Evolutionary conservation across 2,113 vertebrate genomes (phyloP), one percentile per base, ranked within the genome.

Genomic region (Paramormyrops kingsleyae): DNA sequence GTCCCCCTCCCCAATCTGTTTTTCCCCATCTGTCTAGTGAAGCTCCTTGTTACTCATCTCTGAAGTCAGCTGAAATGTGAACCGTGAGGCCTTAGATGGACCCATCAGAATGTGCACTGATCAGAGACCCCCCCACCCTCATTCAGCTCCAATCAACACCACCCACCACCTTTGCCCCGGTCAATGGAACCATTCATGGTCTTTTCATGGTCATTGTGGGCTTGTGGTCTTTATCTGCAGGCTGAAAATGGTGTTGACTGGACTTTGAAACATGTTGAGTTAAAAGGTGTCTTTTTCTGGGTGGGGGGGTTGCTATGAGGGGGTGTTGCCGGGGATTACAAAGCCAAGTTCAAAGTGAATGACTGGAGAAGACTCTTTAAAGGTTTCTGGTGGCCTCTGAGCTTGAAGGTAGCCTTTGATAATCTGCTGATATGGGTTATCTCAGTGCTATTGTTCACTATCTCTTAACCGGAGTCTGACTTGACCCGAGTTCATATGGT

Each of bases 21-120:
- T 70, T 31, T 13, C 62, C 77, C 77, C 42, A 24, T 44, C 77
- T 42, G 88, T 90, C 91, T 86, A 70, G 88, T 77, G 87, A 46
- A 88, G 59, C 53, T 19, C 12, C 46, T 49, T n/a, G 17, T 66
- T 15, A 86, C 46, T 46, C 83, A 39, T 39, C 35, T 80, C 88
- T 84, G 83, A 91, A 83, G 70, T 31, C 21, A 3, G 44, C 13
- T 44, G 27, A 83, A 89, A 83, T 52, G 27, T 56, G 49, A 89
- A 42, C 47, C 17, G 24, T 6, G 9, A 49, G 44, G 44, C 44
- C 42, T 70, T 8, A 49, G 87, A 21, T 49, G 44, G 44, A 88
- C 24, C 44, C 59, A 21, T 88, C 42, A 74, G 46, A 49, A 27
- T 66, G 87, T n/a, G 27, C 19, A 66, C 42, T 47, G 74, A 70